Conservation (phyloP, 2,113 vertebrate genomes). For the Halichoeres trimaculatus region DNA sequence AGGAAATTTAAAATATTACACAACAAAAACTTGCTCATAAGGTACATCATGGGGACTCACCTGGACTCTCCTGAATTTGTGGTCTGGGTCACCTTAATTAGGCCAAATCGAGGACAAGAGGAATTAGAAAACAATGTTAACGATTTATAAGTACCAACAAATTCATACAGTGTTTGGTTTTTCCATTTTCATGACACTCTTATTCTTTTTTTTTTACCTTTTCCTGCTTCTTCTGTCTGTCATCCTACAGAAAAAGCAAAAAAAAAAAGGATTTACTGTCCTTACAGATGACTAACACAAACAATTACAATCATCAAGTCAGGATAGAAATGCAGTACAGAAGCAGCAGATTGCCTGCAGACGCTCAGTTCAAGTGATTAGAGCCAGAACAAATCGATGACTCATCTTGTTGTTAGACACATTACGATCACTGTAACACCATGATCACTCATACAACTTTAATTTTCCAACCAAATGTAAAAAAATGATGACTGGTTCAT, state of each 20-base stretch:
- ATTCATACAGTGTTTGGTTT: background rate
- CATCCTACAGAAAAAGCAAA: constrained; percentile 80
- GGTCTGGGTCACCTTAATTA: constrained; percentile 69
- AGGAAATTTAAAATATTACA: background rate
- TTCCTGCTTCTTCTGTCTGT: constrained; percentile 81
- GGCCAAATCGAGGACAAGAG: background rate
- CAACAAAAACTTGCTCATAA: background rate
- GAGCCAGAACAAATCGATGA: background rate
- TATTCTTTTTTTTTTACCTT: constrained; percentile 84
- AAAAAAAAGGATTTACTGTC: background rate
- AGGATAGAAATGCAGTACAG: background rate
- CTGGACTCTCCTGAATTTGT: constrained; percentile 79
- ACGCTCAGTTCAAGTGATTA: background rate
- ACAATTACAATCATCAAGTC: background rate
- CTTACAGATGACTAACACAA: background rate
- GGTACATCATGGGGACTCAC: constrained; percentile 68
- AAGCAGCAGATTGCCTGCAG: background rate
- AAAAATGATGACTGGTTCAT: background rate
- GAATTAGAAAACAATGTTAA: background rate
- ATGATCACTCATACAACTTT: background rate
- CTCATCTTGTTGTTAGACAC: background rate
- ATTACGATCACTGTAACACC: background rate
- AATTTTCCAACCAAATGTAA: background rate
- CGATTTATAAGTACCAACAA: constrained; percentile 1
- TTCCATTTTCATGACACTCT: background rate